phyloP scores from a whole-genome alignment of 2,797 vertebrate genomes.

The Sylvia borin region DNA sequence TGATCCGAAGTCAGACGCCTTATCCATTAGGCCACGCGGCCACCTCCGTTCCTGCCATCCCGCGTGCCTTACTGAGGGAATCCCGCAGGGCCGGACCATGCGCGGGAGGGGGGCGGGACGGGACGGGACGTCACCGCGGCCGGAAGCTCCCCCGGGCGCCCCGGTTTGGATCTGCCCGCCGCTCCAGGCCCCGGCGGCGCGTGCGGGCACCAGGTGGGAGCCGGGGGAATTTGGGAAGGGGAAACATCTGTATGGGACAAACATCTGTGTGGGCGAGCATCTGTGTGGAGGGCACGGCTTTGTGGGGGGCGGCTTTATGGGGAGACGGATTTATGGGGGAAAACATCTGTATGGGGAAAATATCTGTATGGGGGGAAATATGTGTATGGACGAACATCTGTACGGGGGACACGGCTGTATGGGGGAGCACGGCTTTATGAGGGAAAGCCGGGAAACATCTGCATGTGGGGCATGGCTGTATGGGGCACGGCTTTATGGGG shows the following conservation, averaged over 20 bases:
- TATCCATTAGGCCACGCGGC: conserved; percentile 72
- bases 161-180: not conserved
- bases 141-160: not conserved
- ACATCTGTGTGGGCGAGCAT: not conserved
- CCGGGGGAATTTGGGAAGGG: too few relatives aligned
- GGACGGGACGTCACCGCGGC: not conserved
- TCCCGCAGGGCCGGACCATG: not conserved
- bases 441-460: too few relatives aligned
- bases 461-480: too few relatives aligned
- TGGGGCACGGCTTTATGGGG: not conserved
- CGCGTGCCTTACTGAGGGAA: fast-evolving
- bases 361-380: not conserved
- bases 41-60: fast-evolving
- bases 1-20: conserved; percentile 73
- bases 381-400: not conserved
- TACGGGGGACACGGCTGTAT: not conserved
- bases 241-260: not conserved
- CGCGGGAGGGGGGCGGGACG: not conserved
- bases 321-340: too few relatives aligned
- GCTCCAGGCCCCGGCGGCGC: not conserved
- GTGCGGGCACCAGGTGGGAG: not conserved
- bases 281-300: not conserved
- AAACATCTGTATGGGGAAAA: not conserved
- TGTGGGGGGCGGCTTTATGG: not conserved
- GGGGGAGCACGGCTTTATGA: too few relatives aligned